These are phyloP conservation scores for Diarsia dahlii DNA, from an alignment of 2,888 invertebrate genomes.

Conservation along the genomic window DNA sequence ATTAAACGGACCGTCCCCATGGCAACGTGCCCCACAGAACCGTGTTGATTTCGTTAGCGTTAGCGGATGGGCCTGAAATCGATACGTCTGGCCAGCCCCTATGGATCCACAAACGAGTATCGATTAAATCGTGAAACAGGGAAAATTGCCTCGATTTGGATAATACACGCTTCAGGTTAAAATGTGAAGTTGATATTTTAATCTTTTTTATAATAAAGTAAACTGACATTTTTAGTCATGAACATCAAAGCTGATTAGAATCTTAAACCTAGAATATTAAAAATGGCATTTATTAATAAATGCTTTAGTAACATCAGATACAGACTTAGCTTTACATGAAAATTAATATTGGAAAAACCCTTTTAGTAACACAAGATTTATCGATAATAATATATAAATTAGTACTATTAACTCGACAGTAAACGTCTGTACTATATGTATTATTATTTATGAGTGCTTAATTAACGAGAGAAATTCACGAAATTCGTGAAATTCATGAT, in stretches of 20 bases:
- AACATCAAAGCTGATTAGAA: neutral
- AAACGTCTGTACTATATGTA: conserved; percentile 24
- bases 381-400: conserved; percentile 29
- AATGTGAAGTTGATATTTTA: conserved; percentile 2
- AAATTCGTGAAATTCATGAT: conserved; percentile 41
- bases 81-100: conserved; percentile 45
- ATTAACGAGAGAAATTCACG: conserved; percentile 54
- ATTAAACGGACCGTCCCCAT: conserved; percentile 9
- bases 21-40: conserved; percentile 19
- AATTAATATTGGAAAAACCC: conserved; percentile 10
- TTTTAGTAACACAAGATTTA: neutral
- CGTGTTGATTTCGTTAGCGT: conserved; percentile 42
- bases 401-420: conserved; percentile 14
- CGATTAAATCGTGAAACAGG: conserved; percentile 30
- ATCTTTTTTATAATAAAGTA: neutral
- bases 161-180: conserved; percentile 18
- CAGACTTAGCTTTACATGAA: neutral
- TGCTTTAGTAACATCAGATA: neutral
- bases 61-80: conserved; percentile 32
- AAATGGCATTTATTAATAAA: neutral
- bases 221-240: neutral
- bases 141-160: conserved; percentile 22
- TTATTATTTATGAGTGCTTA: conserved; percentile 57
- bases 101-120: conserved; percentile 45
- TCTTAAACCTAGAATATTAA: neutral